Conservation (phyloP, 2,888 invertebrate species). For the Drosophila imparisetae region DNA sequence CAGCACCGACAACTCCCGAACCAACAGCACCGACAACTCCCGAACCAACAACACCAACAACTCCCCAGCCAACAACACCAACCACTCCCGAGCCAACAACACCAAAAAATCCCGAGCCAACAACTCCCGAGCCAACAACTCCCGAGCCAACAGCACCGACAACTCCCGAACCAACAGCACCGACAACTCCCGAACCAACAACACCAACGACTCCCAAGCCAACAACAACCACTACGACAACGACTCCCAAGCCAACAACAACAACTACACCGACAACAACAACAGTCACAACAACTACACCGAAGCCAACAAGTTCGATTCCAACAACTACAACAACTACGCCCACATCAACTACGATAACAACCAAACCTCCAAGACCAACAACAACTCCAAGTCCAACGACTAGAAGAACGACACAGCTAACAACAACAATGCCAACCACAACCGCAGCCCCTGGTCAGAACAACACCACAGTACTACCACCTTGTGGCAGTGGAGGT, state of each 20-base stretch:
- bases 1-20: not conserved
- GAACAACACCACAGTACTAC: conserved; percentile 19
- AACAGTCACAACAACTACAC: not conserved
- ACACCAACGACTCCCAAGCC: too few species aligned
- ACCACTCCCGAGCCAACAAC: too few species aligned
- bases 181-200: too few species aligned
- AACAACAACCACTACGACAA: too few species aligned
- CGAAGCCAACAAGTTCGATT: not conserved
- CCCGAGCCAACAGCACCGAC: too few species aligned
- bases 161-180: too few species aligned
- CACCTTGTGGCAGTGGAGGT: conserved; percentile 39
- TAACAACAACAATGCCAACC: conserved; percentile 16
- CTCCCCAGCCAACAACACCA: too few species aligned
- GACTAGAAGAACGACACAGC: conserved; percentile 5
- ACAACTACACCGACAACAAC: conserved; percentile 10
- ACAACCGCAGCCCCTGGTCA: conserved; percentile 22
- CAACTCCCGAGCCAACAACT: too few species aligned
- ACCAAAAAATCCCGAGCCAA: too few species aligned
- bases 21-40: too few species aligned
- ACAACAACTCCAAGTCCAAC: conserved; percentile 2
- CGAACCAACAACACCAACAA: too few species aligned
- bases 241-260: not conserved
- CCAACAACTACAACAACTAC: conserved; percentile 6
- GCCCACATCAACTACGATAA: not conserved
- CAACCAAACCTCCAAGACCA: not conserved